Evolutionary conservation across 2,888 invertebrate genomes (phyloP), one percentile per base, ranked within the genome.

Genomic region (Conops quadrifasciatus): DNA sequence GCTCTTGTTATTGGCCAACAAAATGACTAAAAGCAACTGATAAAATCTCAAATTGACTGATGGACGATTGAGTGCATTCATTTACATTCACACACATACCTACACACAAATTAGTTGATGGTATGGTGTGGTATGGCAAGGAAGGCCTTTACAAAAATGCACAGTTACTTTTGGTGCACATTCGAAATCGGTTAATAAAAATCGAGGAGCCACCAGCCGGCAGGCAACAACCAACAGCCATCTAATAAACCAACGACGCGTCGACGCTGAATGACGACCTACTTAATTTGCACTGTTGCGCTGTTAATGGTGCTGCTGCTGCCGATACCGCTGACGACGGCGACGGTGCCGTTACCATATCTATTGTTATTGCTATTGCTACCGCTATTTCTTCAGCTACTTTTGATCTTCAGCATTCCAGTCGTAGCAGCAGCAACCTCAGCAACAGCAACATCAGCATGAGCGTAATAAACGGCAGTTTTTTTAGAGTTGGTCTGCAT

Each of bases 181-280:
- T 47, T 45, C 58, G 24, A n/a, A 24, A 28, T 56, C 26, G 36
- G 43, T 56, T 67, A 45, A 58, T 67, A n/a, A 67, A 67, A 53
- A 66, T 66, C 53, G 24, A 51, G 36, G 36, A 36, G 36, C 9
- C 49, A 28, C n/a, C 30, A 63, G 24, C 21, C 9, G 19, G 11
- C 36, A 43, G 24, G 19, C 7, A 26, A 36, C n/a, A n/a, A 56
- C 30, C 58, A 67, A 71, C 68, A 58, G 24, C 53, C 56, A 28
- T 7, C 68, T 59, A 58, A 24, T 16, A 21, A 9, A 58, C 21
- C 49, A 24, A 60, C 70, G 60, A 28, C 64, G 66, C 67, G 56
- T 30, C 30, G 16, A 30, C 71, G 67, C 51, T 43, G 56, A 71
- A 59, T 73, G 69, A 64, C 73, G 74, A 74, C 74, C 74, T 64